Evolutionary conservation across 2,797 vertebrate species (phyloP), one percentile per base, ranked within the genome.

Genomic region (Morus bassanus): DNA sequence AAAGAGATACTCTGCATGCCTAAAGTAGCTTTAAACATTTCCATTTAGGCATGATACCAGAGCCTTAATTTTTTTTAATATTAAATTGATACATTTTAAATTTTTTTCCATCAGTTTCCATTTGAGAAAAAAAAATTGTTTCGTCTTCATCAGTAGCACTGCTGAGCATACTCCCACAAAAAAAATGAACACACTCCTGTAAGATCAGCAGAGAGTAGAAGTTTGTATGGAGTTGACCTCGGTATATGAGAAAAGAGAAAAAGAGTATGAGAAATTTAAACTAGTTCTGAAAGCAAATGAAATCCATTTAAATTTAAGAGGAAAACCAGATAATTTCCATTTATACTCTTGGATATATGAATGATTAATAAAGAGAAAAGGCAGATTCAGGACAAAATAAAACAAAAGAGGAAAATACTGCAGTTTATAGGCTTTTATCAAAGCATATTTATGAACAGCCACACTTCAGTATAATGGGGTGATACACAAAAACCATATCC

Each of bases 381-480:
- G 9, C 7, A 69, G 64, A 56, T 69, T 74, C 43, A 53, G 37
- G 16, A 65, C 14, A 41, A 91, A 93, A 54, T 30, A 56, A 91
- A 77, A 41, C 8, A 65, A n/a, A 68, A 35, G 6, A 65, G 4
- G 23, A 81, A 91, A 79, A 63, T 33, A 7, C 7, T 50, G n/a
- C 10, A 13, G 2, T 72, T 68, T 64, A 41, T 19, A 78, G n/a
- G 13, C 9, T 18, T 72, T 80, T 67, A 64, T 68, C 37, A 53
- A 41, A 60, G 14, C 23, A 50, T 45, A 3, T 64, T 87, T 75
- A 35, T 79, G 37, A 83, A 63, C 10, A 85, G 23, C 7, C 21
- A 7, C 18, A 39, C 7, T 69, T 91, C 33, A n/a, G 1, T 69
- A 13, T 35, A 70, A 43, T 0, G 1, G 8, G 3, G 8, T 41